phyloP scores from a whole-genome alignment of 1,140 invertebrate genomes.

The Drosophila parabipectinata region DNA sequence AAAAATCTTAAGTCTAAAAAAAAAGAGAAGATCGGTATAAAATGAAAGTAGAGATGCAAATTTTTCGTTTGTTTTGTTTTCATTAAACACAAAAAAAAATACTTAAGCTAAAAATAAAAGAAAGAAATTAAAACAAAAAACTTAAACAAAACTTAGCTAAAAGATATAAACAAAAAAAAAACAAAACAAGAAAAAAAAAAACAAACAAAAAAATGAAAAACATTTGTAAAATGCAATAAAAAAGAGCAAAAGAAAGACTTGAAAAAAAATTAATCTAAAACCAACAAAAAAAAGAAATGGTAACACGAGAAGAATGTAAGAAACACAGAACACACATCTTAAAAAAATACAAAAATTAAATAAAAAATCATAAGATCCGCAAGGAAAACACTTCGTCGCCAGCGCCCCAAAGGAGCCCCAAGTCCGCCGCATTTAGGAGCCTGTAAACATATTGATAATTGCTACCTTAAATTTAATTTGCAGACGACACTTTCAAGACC shows the following conservation, averaged over 20 bases:
- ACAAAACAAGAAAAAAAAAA: conserved; percentile 33
- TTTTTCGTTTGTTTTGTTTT: conserved; percentile 66
- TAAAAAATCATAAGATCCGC: no score
- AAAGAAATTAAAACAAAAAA: conserved; percentile 50
- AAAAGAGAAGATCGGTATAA: conserved; percentile 34
- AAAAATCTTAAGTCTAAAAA: conserved; percentile 51
- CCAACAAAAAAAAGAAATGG: conserved; percentile 39
- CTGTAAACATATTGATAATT: conserved; percentile 31
- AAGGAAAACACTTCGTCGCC: conserved; percentile 24
- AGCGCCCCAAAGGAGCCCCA: conserved; percentile 8
- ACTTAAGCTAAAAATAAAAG: conserved; percentile 59
- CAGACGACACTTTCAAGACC: conserved; percentile 37
- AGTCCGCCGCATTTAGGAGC: conserved; percentile 49
- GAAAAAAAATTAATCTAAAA: conserved; percentile 71
- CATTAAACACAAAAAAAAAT: conserved; percentile 45
- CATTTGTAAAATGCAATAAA: conserved; percentile 81
- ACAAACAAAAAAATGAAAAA: conserved; percentile 63
- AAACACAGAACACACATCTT: conserved; percentile 33
- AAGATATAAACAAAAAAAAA: conserved; percentile 54
- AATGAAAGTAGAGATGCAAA: conserved; percentile 49
- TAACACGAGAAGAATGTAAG: conserved; percentile 46
- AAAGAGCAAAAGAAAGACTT: conserved; percentile 84
- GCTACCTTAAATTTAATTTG: conserved; percentile 50
- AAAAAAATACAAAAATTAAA: no score
- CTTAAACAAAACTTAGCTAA: conserved; percentile 67